These are phyloP conservation scores for Sternotherus odoratus DNA, from an alignment of 2,797 vertebrate genomes.

Conservation along the genomic window DNA sequence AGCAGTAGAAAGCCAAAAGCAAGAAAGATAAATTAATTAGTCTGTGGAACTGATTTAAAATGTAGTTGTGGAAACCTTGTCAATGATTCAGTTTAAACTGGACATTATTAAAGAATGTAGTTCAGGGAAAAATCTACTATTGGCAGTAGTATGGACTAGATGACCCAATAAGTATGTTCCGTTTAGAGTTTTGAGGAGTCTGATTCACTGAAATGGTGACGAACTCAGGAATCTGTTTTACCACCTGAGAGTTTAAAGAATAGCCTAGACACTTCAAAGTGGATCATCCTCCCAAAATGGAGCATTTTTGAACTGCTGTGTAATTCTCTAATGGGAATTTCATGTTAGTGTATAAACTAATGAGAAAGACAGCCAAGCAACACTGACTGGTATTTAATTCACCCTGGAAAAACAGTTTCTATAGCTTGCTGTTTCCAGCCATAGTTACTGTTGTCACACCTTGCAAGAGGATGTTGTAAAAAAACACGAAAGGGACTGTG, in stretches of 20 bases:
- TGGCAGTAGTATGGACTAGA: not conserved
- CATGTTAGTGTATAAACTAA: slow-evolving; percentile 37
- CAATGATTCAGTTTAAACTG: not conserved
- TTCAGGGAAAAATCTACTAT: not conserved
- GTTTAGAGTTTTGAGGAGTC: slow-evolving; percentile 1
- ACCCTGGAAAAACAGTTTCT: slow-evolving; percentile 34
- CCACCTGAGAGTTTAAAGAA: not conserved
- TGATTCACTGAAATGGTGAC: slow-evolving; percentile 11
- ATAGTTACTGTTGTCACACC: slow-evolving; percentile 35
- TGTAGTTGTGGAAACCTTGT: not conserved
- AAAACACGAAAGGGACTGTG: slow-evolving; percentile 51
- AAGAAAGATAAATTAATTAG: slow-evolving; percentile 28
- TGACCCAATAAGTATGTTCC: not conserved
- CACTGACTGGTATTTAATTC: not conserved
- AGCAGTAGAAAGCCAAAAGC: slow-evolving; percentile 18
- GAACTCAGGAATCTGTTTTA: slow-evolving; percentile 4
- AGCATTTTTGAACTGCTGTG: not conserved
- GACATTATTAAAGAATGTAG: not conserved
- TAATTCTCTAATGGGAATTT: slow-evolving; percentile 18
- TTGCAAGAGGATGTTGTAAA: slow-evolving; percentile 49
- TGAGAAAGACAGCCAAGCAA: slow-evolving; percentile 17
- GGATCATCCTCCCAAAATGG: not conserved
- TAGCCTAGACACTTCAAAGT: not conserved
- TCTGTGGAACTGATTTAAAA: not conserved
- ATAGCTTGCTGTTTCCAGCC: slow-evolving; percentile 31